phyloP scores from a whole-genome alignment of 2,113 vertebrate genomes.

The Chaenocephalus aceratus region DNA sequence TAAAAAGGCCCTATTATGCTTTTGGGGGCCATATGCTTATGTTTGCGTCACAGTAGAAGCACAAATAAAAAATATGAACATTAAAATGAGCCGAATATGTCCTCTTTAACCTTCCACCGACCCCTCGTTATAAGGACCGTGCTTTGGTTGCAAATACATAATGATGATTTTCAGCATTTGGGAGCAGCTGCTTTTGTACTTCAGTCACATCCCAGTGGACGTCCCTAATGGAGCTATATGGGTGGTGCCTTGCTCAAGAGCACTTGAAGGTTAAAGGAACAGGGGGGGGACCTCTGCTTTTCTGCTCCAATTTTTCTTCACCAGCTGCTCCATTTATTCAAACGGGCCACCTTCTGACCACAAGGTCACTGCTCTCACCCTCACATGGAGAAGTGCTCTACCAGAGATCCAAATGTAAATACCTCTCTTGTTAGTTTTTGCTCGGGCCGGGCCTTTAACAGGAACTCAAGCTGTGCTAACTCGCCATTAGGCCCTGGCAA shows the following conservation, averaged over 20 bases:
- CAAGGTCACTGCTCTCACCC: constrained; percentile 50
- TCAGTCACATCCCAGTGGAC: neutral
- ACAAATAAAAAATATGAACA: too few relatives aligned
- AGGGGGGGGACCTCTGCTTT: neutral
- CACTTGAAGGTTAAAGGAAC: neutral
- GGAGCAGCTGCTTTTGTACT: constrained; percentile 25
- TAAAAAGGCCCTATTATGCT: too few relatives aligned
- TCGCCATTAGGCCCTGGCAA: constrained; percentile 64
- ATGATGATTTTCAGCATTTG: neutral
- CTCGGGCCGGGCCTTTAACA: constrained; percentile 60
- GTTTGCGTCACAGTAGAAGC: too few relatives aligned
- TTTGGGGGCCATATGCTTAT: too few relatives aligned
- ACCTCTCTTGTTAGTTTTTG: constrained; percentile 69
- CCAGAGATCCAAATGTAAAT: constrained; percentile 57
- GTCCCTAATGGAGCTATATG: neutral
- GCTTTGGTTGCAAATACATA: neutral
- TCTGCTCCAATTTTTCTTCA: neutral
- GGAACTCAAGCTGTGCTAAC: constrained; percentile 73
- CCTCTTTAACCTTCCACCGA: neutral
- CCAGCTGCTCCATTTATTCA: constrained; percentile 61
- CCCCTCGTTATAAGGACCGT: neutral
- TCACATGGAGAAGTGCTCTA: constrained; percentile 60
- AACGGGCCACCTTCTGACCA: constrained; percentile 46
- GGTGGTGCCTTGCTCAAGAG: constrained; percentile 53
- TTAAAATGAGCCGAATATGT: too few relatives aligned